These are phyloP conservation scores for Galleria mellonella DNA, from an alignment of 1,140 invertebrate genomes.

Conservation along the genomic window DNA sequence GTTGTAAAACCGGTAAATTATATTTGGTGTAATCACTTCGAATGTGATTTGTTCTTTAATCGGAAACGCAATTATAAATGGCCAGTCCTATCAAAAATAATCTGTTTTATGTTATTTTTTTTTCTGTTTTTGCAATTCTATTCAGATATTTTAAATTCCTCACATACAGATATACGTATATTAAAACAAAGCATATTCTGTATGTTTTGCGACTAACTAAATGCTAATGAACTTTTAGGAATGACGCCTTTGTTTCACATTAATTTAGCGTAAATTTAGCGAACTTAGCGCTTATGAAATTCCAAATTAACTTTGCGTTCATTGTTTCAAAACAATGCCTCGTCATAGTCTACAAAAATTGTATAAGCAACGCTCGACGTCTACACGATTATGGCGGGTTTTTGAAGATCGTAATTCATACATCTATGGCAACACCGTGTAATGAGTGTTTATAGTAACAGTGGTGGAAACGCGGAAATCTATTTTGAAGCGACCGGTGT, in stretches of 20 bases:
- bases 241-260: conserved; percentile 1
- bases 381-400: background rate
- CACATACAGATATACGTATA: too few species aligned
- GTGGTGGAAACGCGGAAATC: conserved; percentile 52
- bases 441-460: conserved; percentile 29
- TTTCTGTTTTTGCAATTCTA: too few species aligned
- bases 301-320: background rate
- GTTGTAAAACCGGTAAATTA: too few species aligned
- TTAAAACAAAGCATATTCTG: too few species aligned
- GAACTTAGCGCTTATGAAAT: background rate
- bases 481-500: conserved; percentile 50
- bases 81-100: too few species aligned
- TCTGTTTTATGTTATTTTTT: too few species aligned
- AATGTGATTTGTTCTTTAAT: too few species aligned
- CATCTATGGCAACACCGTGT: conserved; percentile 18
- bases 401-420: background rate
- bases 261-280: background rate
- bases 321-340: conserved; percentile 1
- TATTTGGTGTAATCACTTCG: too few species aligned
- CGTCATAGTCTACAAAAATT: background rate
- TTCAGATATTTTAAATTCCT: too few species aligned
- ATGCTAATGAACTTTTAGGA: background rate
- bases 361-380: background rate
- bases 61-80: too few species aligned
- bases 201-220: background rate